Evolutionary conservation across 1,140 invertebrate genomes (phyloP).

Genomic region (Pygmarrhopalites habei): DNA sequence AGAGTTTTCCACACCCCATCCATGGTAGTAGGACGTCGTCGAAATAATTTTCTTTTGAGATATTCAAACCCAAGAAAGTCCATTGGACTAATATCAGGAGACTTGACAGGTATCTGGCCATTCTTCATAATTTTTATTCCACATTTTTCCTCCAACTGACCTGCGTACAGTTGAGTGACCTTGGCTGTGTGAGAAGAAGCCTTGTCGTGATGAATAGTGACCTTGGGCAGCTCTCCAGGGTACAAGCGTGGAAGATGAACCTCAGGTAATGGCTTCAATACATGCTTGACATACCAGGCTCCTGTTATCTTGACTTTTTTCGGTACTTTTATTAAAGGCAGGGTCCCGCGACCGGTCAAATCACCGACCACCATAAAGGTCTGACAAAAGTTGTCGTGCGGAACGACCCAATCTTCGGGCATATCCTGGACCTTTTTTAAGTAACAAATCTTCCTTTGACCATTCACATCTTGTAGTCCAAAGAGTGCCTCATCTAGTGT

Average conservation of each 20-base stretch:
- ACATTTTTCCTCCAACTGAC: not conserved
- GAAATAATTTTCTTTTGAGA: not conserved
- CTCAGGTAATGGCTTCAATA: not conserved
- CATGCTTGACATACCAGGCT: not conserved
- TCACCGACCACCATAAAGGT: not conserved
- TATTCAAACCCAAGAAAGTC: constrained; percentile 1
- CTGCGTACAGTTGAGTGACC: not conserved
- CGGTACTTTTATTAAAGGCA: not conserved
- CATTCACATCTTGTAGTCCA: not conserved
- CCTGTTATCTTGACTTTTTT: not conserved
- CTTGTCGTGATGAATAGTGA: not conserved
- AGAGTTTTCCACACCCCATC: not conserved
- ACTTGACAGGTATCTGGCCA: not conserved
- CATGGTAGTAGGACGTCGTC: not conserved
- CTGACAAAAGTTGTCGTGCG: not conserved
- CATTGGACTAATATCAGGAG: constrained; percentile 6
- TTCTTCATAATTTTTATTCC: not conserved
- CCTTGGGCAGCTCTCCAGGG: not conserved
- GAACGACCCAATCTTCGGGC: too few relatives aligned
- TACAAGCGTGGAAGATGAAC: not conserved
- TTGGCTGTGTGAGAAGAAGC: not conserved
- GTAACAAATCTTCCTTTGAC: not conserved
- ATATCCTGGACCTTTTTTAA: not conserved
- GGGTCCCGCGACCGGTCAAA: not conserved
- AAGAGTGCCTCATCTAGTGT: not conserved